Evolutionary conservation across 2,113 vertebrate species (phyloP).

Genomic region (Coregonus clupeaformis): DNA sequence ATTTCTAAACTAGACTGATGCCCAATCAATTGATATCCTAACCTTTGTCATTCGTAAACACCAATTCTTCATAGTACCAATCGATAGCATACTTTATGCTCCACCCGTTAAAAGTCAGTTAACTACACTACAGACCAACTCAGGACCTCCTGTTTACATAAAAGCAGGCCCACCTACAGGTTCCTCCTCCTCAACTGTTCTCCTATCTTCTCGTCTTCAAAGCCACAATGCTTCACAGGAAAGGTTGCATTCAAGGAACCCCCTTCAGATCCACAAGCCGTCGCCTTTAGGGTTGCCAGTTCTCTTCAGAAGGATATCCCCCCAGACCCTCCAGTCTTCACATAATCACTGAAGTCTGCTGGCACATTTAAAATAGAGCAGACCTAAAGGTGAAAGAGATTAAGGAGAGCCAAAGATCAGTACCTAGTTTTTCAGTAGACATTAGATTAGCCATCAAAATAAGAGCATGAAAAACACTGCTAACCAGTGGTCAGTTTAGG

Average conservation of each 20-base stretch:
- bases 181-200: background rate
- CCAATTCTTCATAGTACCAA: background rate
- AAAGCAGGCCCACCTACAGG: background rate
- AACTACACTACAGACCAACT: slow-evolving; percentile 3
- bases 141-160: background rate
- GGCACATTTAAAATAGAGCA: slow-evolving; percentile 77
- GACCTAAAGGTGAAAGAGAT: slow-evolving; percentile 66
- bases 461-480: background rate
- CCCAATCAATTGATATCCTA: background rate
- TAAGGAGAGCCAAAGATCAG: background rate
- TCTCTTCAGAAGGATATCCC: slow-evolving; percentile 69
- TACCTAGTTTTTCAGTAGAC: background rate
- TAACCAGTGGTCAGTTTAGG: background rate
- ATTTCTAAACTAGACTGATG: background rate
- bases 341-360: slow-evolving; percentile 61
- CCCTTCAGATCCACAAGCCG: background rate
- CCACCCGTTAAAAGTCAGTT: background rate
- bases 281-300: background rate
- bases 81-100: background rate
- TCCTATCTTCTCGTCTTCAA: slow-evolving; percentile 6
- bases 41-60: background rate
- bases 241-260: background rate
- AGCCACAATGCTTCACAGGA: background rate
- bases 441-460: background rate
- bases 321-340: slow-evolving; percentile 4